A percentile compares a stretch with the other conserved stretches of the same genome.
Conservation (phyloP, 2,113 vertebrate species). For the Vombatus ursinus region DNA sequence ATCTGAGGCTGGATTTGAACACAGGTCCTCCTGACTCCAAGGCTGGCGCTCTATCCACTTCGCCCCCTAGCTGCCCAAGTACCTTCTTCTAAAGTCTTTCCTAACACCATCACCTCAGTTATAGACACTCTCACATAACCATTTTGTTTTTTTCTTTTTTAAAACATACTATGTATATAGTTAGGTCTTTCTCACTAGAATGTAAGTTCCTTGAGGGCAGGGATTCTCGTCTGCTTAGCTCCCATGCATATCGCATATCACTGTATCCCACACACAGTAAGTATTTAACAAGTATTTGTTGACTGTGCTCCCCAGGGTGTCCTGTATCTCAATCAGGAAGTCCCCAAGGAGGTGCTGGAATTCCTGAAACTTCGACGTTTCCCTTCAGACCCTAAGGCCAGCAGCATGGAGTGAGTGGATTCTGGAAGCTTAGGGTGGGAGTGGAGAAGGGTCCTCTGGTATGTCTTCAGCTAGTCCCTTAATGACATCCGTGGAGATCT, state of each 20-base stretch:
- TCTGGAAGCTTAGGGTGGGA: background rate
- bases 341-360: constrained; percentile 93
- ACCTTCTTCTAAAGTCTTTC: background rate
- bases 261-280: background rate
- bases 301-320: constrained; percentile 81
- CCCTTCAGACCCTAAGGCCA: constrained; percentile 83
- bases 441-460: background rate
- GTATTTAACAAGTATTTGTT: background rate
- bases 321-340: constrained; percentile 84
- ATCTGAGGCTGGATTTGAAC: too few species aligned
- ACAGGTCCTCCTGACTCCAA: too few species aligned
- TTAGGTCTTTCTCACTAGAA: background rate
- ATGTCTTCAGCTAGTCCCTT: fast-evolving
- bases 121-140: background rate
- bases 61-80: too few species aligned
- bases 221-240: background rate
- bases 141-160: background rate
- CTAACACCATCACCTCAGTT: background rate
- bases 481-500: background rate
- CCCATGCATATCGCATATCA: background rate
- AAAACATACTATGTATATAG: background rate
- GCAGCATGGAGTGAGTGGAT: constrained; percentile 85
- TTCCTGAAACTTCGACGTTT: constrained; percentile 91
- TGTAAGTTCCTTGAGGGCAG: background rate
- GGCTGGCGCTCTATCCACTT: too few species aligned